Percentiles rank a stretch among this genome's conserved stretches.
phyloP scores from a whole-genome alignment of 2,797 vertebrate genomes.

The Ctenopoma multispine region DNA sequence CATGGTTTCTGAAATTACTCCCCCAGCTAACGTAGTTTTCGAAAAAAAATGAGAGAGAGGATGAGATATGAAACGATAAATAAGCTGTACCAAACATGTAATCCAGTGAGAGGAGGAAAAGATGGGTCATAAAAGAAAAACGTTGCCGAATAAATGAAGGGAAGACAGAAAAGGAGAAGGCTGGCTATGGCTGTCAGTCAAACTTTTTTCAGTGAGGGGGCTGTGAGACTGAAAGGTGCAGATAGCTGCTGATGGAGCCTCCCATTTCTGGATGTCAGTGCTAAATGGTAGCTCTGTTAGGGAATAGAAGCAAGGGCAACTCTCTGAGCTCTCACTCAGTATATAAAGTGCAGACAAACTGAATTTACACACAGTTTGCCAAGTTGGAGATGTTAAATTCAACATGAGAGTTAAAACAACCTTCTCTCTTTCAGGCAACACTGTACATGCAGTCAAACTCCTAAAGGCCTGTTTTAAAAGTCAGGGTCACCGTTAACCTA shows the following conservation, averaged over 20 bases:
- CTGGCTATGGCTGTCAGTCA: neutral
- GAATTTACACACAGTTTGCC: neutral
- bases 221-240: constrained; percentile 35
- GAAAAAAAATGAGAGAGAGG: constrained; percentile 25
- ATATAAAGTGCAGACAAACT: neutral
- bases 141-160: neutral
- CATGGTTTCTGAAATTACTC: constrained; percentile 55
- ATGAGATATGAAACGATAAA: constrained; percentile 31
- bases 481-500: constrained; percentile 34
- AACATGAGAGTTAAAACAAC: neutral
- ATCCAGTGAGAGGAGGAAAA: constrained; percentile 7
- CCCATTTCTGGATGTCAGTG: constrained; percentile 19
- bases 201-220: constrained; percentile 1
- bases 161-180: neutral
- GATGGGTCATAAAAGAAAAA: neutral
- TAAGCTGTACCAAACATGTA: constrained; percentile 8
- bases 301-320: constrained; percentile 7
- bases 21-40: constrained; percentile 30
- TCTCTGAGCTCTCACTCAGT: neutral
- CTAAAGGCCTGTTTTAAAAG: neutral
- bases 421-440: neutral
- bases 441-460: constrained; percentile 4
- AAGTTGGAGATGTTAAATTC: constrained; percentile 2
- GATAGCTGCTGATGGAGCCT: constrained; percentile 41
- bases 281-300: constrained; percentile 27